Evolutionary conservation across 2,888 invertebrate species (phyloP).

Genomic region (Gryllus longicercus): DNA sequence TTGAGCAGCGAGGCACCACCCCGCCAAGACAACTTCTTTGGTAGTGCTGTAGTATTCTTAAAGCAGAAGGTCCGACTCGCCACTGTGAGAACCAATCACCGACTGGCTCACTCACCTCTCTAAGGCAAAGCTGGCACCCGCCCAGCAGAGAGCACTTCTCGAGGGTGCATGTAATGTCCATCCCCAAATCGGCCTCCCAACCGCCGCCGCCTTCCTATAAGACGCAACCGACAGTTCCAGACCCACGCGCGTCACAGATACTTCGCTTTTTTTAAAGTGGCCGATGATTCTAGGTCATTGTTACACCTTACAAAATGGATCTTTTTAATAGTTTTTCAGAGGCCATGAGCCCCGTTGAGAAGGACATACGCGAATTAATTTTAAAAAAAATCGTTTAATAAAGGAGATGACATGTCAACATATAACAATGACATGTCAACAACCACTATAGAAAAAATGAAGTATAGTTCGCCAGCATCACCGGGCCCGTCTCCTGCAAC

Average conservation of each 20-base stretch:
- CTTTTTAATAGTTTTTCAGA: no score
- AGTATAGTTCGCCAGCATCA: constrained; percentile 81
- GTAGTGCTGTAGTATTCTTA: no score
- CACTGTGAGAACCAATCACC: no score
- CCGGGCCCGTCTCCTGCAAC: constrained; percentile 74
- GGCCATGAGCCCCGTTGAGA: no score
- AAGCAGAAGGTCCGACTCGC: no score
- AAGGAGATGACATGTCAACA: no score
- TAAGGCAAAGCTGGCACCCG: constrained; percentile 71
- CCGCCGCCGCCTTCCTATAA: constrained; percentile 48
- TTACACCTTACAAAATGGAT: no score
- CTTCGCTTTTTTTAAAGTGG: constrained; percentile 54
- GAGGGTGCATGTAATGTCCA: constrained; percentile 61
- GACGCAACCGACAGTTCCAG: constrained; percentile 64
- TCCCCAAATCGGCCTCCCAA: constrained; percentile 55
- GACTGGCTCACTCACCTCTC: constrained; percentile 61
- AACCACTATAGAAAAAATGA: constrained; percentile 53
- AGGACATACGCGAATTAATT: no score
- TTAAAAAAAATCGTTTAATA: no score
- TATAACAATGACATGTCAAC: constrained; percentile 35
- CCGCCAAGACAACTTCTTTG: no score
- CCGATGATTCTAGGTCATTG: no score
- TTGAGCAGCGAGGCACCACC: no score
- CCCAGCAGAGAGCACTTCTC: constrained; percentile 84
- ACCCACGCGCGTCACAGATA: constrained; percentile 80